These are phyloP conservation scores for Anguilla marmorata DNA, from an alignment of 2,797 vertebrate species.

Conservation along the genomic window DNA sequence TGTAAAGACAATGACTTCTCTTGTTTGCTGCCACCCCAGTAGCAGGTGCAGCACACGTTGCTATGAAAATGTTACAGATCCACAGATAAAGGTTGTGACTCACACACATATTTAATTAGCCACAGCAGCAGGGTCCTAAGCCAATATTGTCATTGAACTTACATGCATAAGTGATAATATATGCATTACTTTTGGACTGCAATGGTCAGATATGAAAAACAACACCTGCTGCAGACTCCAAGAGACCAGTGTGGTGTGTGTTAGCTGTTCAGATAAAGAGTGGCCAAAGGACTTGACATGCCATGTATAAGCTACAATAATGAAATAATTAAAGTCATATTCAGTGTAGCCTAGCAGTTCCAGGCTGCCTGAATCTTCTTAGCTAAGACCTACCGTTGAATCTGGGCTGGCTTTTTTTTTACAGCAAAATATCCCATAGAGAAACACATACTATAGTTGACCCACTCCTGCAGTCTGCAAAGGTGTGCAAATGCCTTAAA, in stretches of 20 bases:
- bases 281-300: not conserved
- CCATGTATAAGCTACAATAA: not conserved
- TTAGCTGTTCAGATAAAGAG: constrained; percentile 32
- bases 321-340: constrained; percentile 29
- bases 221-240: not conserved
- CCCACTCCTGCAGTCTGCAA: too few relatives aligned
- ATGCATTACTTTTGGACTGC: not conserved
- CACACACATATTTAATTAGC: not conserved
- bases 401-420: not conserved
- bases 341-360: constrained; percentile 20
- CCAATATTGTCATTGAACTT: not conserved
- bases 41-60: not conserved
- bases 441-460: too few relatives aligned
- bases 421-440: not conserved
- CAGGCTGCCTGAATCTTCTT: constrained; percentile 26
- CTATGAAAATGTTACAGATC: not conserved
- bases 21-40: constrained; percentile 25
- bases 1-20: constrained; percentile 16
- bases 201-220: not conserved
- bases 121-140: not conserved
- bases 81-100: not conserved
- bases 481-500: too few relatives aligned
- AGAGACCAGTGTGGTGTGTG: not conserved
- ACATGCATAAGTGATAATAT: not conserved
- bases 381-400: constrained; percentile 1